phyloP scores from a whole-genome alignment of 1,140 invertebrate species.

The Zaprionus ghesquierei region DNA sequence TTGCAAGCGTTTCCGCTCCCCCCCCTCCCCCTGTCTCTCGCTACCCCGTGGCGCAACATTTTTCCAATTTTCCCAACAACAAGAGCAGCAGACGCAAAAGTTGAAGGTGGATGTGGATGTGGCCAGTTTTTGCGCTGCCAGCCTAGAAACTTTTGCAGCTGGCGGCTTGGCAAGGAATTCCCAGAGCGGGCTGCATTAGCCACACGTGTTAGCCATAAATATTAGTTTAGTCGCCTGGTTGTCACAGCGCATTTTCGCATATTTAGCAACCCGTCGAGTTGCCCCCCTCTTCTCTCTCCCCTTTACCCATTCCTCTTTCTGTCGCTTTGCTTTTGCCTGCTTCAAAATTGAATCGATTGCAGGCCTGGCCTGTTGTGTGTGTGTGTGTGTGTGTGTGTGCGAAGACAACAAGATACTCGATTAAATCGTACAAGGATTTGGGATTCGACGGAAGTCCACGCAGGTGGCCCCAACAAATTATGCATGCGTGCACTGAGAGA shows the following conservation, averaged over 20 bases:
- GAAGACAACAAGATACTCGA: not conserved
- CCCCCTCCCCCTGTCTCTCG: not conserved
- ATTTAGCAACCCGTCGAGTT: not conserved
- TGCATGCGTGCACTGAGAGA: too few species aligned
- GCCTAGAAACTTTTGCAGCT: conserved; percentile 29
- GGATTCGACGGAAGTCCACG: too few species aligned
- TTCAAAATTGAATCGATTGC: not conserved
- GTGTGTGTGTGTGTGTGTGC: not conserved
- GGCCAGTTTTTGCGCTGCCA: conserved; percentile 24
- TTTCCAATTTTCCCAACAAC: conserved; percentile 37
- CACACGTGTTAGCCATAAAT: conserved; percentile 45
- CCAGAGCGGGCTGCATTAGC: conserved; percentile 31
- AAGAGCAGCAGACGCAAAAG: not conserved
- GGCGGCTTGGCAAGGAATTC: conserved; percentile 26
- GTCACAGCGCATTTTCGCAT: conserved; percentile 35
- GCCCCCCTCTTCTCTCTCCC: not conserved
- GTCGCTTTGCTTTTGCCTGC: not conserved
- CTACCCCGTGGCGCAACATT: conserved; percentile 20
- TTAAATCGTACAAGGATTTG: too few species aligned
- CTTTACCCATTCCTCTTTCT: not conserved
- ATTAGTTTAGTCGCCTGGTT: conserved; percentile 34
- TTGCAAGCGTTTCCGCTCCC: not conserved
- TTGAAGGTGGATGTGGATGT: not conserved
- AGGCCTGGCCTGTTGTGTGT: not conserved
- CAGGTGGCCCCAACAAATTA: too few species aligned